Evolutionary conservation across 2,113 vertebrate species (phyloP), one percentile per base, ranked within the genome.

Genomic region (Spermophilus dauricus): DNA sequence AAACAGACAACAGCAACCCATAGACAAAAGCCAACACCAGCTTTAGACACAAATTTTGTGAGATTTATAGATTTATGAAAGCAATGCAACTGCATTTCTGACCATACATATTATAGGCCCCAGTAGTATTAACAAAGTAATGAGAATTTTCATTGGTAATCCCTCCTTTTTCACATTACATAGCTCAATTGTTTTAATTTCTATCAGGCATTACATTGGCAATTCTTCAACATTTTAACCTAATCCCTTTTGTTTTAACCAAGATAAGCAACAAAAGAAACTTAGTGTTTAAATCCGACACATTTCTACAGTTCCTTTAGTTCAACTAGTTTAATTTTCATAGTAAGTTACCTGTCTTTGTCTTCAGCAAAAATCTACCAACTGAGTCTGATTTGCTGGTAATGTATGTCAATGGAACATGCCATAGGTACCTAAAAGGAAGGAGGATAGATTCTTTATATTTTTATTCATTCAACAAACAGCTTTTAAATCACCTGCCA

Each of bases 321-420:
- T 42, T 48, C 39, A 61, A 67, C 30, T 78, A 73, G 5, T 82
- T 72, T 63, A 63, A 87, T 73, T 87, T 78, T 24, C 18, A 70
- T 20, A 87, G 69, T 18, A 85, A 96, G 93, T 97, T 97, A 99
- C 99, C 98, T 98, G 98, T 98, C 98, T 98, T 97, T 75, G 97
- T 98, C 78, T 93, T 98, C 89, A 99, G 97, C 97, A 99, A 93
- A 97, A 98, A 98, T 73, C 97, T 98, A 30, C 98, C 97, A 76
- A 98, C 70, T 0, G 13, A 37, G 6, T 97, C 81, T 42, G 98
- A 98, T 95, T 98, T 98, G 94, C 98, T 99, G 80, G 98, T 99
- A 37, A 98, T 91, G 42, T 98, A 99, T 17, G 98, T 99, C 77
- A 99, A 70, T 4, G 98, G 99, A 56, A 99, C 93, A 70, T 98